These are phyloP conservation scores for Anarrhichthys ocellatus DNA, from an alignment of 2,113 vertebrate species.

Conservation along the genomic window DNA sequence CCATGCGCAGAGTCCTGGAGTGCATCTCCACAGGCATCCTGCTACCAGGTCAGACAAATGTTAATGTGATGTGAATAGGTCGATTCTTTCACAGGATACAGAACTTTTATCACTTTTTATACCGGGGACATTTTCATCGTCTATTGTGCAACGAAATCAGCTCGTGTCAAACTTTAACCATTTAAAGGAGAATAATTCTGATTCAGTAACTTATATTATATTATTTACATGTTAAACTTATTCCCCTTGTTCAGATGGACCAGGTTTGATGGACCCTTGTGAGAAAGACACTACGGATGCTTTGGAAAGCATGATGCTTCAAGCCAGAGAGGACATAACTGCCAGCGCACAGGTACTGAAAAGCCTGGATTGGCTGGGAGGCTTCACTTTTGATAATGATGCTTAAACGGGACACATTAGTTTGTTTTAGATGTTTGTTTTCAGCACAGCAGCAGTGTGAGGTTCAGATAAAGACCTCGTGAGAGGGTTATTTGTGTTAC, in stretches of 20 bases:
- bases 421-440: not conserved
- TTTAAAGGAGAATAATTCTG: not conserved
- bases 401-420: not conserved
- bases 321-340: conserved; percentile 85
- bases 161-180: not conserved
- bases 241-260: conserved; percentile 80
- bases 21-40: conserved; percentile 82
- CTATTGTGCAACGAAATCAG: not conserved
- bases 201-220: not conserved
- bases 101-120: not conserved
- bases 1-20: conserved; percentile 84
- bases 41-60: conserved; percentile 77
- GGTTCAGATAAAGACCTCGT: not conserved
- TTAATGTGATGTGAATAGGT: not conserved
- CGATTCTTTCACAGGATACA: not conserved
- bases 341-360: conserved; percentile 83
- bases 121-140: not conserved
- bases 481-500: not conserved
- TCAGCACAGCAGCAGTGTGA: not conserved
- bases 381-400: not conserved
- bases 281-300: conserved; percentile 84
- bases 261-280: conserved; percentile 87
- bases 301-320: conserved; percentile 76
- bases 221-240: not conserved
- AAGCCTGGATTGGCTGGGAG: not conserved